phyloP scores from a whole-genome alignment of 2,113 vertebrate species.

The Pycnonotus jocosus region DNA sequence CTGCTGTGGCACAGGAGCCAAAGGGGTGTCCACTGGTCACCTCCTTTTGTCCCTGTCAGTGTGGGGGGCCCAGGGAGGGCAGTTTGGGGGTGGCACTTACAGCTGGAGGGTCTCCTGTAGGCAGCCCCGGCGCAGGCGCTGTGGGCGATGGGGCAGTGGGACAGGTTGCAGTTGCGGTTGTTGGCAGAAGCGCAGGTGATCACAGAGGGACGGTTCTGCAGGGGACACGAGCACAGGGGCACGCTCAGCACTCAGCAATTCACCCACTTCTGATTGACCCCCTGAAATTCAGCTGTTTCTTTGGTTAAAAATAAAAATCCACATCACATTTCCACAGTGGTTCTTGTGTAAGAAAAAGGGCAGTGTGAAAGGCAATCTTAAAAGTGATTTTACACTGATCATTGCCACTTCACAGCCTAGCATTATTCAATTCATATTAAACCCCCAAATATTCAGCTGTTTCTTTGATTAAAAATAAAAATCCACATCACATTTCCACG shows the following conservation, averaged over 20 bases:
- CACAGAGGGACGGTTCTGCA: conserved; percentile 93
- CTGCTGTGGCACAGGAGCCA: background rate
- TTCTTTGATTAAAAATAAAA: background rate
- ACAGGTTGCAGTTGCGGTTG: conserved; percentile 95
- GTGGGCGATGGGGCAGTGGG: conserved; percentile 91
- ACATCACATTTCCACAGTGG: accelerated
- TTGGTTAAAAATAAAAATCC: background rate
- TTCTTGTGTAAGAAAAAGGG: background rate
- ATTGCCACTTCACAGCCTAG: background rate
- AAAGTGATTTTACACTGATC: background rate
- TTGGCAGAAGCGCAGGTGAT: conserved; percentile 95
- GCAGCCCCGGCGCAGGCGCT: conserved; percentile 78
- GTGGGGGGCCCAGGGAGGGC: background rate
- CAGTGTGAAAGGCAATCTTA: background rate
- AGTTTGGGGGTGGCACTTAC: conserved; percentile 66
- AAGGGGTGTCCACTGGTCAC: accelerated
- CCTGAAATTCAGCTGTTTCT: background rate
- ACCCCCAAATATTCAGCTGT: background rate
- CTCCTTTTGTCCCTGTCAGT: background rate
- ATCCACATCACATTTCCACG: background rate
- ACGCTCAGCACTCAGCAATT: background rate
- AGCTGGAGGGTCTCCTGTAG: conserved; percentile 85
- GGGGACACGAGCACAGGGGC: background rate
- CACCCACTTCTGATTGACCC: background rate
- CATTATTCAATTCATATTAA: too few relatives aligned